Percentiles rank a stretch among this genome's conserved stretches.
Evolutionary conservation across 2,113 vertebrate genomes (phyloP).

Genomic region (Platysteira castanea): DNA sequence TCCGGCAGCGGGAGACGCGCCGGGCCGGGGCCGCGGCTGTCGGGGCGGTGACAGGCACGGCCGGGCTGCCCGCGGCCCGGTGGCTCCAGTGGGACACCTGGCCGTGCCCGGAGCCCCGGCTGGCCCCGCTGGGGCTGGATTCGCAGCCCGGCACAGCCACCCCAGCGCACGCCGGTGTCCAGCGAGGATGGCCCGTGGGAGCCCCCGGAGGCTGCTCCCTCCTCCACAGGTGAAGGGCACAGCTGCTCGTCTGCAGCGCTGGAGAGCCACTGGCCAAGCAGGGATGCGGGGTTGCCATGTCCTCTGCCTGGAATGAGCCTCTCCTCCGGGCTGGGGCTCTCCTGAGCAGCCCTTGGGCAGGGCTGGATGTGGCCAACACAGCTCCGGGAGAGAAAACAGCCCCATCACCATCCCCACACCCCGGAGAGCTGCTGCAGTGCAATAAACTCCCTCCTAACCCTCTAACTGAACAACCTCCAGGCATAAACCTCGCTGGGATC

Average conservation of each 20-base stretch:
- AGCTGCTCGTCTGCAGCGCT: not conserved
- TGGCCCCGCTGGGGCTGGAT: rapidly evolving
- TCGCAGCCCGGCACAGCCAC: rapidly evolving
- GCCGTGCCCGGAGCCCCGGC: not conserved
- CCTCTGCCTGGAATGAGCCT: rapidly evolving
- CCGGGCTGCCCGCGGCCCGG: not conserved
- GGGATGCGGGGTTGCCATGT: rapidly evolving
- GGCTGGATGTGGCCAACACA: rapidly evolving
- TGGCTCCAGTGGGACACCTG: rapidly evolving
- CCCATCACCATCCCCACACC: rapidly evolving
- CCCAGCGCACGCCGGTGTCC: rapidly evolving
- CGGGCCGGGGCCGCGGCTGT: rapidly evolving
- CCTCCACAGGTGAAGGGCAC: rapidly evolving
- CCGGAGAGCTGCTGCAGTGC: rapidly evolving
- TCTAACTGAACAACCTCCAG: not conserved
- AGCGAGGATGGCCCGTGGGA: rapidly evolving
- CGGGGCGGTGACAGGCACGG: rapidly evolving
- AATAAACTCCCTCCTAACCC: not conserved
- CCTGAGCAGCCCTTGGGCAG: rapidly evolving
- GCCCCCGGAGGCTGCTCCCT: not conserved
- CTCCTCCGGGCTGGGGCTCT: not conserved
- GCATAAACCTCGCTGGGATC: not conserved
- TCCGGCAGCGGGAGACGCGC: too few species aligned
- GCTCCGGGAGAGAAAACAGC: not conserved
- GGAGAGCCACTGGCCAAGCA: rapidly evolving